Base-by-base conservation (phyloP, 92 coral and sea anemone genomes). In the Zoanthus sociatus region DNA sequence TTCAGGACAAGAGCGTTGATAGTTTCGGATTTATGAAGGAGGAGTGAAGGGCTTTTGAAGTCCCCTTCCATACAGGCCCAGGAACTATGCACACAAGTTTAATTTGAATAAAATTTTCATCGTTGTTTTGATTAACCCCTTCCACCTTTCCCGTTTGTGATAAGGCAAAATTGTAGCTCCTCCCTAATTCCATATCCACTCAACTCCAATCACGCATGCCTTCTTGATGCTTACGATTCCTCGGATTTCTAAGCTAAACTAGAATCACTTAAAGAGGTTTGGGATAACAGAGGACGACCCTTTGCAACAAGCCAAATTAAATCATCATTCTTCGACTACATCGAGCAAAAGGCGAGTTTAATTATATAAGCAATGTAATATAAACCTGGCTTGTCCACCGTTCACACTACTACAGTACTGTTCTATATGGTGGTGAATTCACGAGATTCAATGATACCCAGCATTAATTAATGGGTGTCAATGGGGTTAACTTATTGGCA, bases 211-310 rank as follows among this genome's bases (percentile, higher is more conserved):
- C 67, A 60, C 63, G 33, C 56, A 92, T 92, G 91, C 45, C 88
- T 92, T 32, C 20, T 89, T 32, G 92, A 92, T 86, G 87, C 90
- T 30, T 87, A 92, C 21, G 84, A 74, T 16, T 84, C 50, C 1
- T 77, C 47, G 7, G 92, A 88, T 5, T 92, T 92, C 89, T 81
- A 67, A 12, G 88, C 76, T 3, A 82, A 85, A 50, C 70, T 92
- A 68, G 81, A 7, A 9, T 79, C 92, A 3, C 55, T 92, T 8
- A 82, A 86, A 81, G 88, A 84, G 13, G 75, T 47, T 26, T 92
- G 92, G 94, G 79, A 88, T 26, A 42, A 50, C n/a, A 79, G 75
- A 20, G 94, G 85, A 71, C 67, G 76, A 18, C 66, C 53, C 1
- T 77, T 77, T 69, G 87, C 88, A n/a, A 83, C 89, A 42, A 61